phyloP scores from a whole-genome alignment of 2,113 vertebrate genomes.

The Chionodraco myersi region DNA sequence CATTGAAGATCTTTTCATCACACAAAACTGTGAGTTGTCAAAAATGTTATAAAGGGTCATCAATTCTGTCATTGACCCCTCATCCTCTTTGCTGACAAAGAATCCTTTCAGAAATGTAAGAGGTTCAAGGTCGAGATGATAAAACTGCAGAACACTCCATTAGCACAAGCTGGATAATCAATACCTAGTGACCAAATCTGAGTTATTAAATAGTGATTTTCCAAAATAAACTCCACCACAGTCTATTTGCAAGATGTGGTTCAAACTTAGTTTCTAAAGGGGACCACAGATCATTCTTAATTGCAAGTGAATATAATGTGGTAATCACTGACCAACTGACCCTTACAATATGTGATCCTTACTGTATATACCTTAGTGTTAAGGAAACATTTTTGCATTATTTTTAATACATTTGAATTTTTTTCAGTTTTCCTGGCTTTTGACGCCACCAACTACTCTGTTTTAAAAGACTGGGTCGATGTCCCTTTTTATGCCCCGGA shows the following conservation, averaged over 20 bases:
- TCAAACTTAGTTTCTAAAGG: background rate
- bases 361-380: background rate
- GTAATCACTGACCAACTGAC: background rate
- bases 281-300: background rate
- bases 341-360: background rate
- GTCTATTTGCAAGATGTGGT: background rate
- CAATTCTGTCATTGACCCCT: background rate
- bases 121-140: background rate
- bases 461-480: too few species aligned
- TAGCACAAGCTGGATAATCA: background rate
- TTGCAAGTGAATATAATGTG: background rate
- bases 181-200: background rate
- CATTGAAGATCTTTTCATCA: background rate
- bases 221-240: background rate
- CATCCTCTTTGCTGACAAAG: background rate
- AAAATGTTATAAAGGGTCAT: background rate
- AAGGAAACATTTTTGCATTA: background rate
- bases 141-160: background rate
- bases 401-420: background rate
- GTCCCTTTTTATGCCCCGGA: too few species aligned
- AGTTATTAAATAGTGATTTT: background rate
- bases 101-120: background rate
- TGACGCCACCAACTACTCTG: background rate
- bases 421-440: constrained; percentile 15
- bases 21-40: background rate